These are phyloP conservation scores for Corythoichthys haematopterus DNA, from an alignment of 2,113 vertebrate species.

Conservation along the genomic window DNA sequence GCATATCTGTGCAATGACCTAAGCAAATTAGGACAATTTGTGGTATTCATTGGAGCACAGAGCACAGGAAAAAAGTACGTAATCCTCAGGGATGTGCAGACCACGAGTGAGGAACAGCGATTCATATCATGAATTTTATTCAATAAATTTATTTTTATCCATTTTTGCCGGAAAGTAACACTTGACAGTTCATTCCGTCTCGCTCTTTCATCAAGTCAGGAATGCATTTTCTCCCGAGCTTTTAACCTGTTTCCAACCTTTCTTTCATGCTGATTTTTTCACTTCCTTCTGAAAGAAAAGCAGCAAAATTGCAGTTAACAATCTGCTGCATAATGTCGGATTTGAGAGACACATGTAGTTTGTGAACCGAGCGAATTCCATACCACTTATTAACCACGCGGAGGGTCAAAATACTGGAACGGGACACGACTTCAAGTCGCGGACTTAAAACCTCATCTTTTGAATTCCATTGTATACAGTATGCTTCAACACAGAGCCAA, in stretches of 20 bases:
- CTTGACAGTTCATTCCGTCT: neutral
- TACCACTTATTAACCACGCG: neutral
- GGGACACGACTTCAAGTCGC: neutral
- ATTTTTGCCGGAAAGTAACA: neutral
- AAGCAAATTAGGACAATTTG: constrained; percentile 23
- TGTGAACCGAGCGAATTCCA: neutral
- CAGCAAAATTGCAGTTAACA: neutral
- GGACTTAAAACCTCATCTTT: neutral
- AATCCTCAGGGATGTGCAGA: neutral
- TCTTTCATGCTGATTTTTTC: neutral
- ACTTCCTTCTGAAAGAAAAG: neutral
- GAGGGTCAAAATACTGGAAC: neutral
- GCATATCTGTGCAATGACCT: constrained; percentile 34
- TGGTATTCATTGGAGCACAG: constrained; percentile 9
- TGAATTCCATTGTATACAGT: neutral
- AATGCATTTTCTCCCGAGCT: neutral
- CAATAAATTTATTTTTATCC: neutral
- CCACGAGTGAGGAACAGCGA: neutral
- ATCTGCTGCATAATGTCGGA: neutral
- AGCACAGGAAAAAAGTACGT: constrained; percentile 4
- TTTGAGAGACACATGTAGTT: neutral
- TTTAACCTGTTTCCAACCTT: neutral
- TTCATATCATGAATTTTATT: neutral
- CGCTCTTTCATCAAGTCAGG: neutral
- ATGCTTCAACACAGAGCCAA: constrained; percentile 47